Conservation (phyloP, 2,113 vertebrate genomes). For the Catharus minimus region DNA sequence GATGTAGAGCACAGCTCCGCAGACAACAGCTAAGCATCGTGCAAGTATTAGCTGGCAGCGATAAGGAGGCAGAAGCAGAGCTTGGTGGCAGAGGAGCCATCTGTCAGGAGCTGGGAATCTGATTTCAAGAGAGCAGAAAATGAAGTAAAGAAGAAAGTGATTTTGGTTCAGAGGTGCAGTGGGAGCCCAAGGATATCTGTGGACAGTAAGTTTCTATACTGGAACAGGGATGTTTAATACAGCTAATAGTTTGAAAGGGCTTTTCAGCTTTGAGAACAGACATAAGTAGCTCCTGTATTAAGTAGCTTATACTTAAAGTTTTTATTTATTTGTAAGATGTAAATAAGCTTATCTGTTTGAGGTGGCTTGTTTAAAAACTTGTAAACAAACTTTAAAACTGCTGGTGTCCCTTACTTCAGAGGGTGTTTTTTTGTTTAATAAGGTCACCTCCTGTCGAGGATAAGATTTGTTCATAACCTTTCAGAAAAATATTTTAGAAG, state of each 20-base stretch:
- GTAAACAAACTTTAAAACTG: constrained; percentile 51
- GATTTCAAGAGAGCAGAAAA: constrained; percentile 67
- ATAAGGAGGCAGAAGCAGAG: constrained; percentile 67
- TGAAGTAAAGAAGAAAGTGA: constrained; percentile 69
- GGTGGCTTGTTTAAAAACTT: constrained; percentile 44
- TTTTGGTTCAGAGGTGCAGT: constrained; percentile 69
- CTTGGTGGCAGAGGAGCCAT: constrained; percentile 69
- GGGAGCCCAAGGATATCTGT: constrained; percentile 68
- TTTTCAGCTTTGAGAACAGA: constrained; percentile 42
- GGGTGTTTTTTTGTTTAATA: constrained; percentile 40
- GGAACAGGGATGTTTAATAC: constrained; percentile 10
- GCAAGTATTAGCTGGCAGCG: constrained; percentile 76
- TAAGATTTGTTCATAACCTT: constrained; percentile 7
- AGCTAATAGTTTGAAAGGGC: neutral
- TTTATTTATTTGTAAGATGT: constrained; percentile 25
- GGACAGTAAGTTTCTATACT: constrained; percentile 73
- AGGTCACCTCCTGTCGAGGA: neutral
- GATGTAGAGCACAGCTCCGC: constrained; percentile 72
- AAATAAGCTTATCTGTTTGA: constrained; percentile 40
- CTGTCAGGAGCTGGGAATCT: constrained; percentile 72
- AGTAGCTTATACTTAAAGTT: constrained; percentile 22
- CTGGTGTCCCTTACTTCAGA: constrained; percentile 6
- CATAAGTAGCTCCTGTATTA: constrained; percentile 32
- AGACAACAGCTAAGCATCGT: constrained; percentile 69
- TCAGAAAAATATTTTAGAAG: constrained; percentile 16